Evolutionary conservation across 2,888 invertebrate species (phyloP).

Genomic region (Eretmocerus hayati): DNA sequence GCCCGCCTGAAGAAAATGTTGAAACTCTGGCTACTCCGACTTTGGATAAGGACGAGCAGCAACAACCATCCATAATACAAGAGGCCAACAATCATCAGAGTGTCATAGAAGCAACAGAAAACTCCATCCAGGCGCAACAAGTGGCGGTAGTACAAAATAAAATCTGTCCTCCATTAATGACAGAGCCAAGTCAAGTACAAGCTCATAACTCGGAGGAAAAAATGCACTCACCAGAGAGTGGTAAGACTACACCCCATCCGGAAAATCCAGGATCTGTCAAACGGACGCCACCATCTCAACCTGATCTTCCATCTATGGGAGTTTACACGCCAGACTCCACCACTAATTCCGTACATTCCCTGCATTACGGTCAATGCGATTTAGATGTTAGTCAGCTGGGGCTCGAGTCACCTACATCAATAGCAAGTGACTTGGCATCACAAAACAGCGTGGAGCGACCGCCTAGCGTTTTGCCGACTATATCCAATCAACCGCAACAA

Average conservation of each 20-base stretch:
- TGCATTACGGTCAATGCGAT: slow-evolving; percentile 74
- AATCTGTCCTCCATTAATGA: background rate
- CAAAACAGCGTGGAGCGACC: slow-evolving; percentile 64
- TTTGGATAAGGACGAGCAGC: slow-evolving; percentile 22
- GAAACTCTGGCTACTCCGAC: slow-evolving; percentile 22
- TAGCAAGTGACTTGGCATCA: slow-evolving; percentile 76
- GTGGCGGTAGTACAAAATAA: background rate
- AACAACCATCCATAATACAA: slow-evolving; percentile 23
- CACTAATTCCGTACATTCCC: slow-evolving; percentile 73
- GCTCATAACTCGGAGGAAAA: no score
- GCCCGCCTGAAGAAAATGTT: slow-evolving; percentile 19
- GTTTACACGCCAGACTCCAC: slow-evolving; percentile 82
- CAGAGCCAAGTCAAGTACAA: background rate
- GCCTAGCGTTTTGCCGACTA: slow-evolving; percentile 52
- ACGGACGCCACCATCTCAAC: slow-evolving; percentile 49
- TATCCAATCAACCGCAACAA: slow-evolving; percentile 28
- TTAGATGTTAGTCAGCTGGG: slow-evolving; percentile 77
- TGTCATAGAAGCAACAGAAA: slow-evolving; percentile 14
- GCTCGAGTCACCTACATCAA: slow-evolving; percentile 82
- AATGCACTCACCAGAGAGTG: slow-evolving; percentile 3
- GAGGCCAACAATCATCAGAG: slow-evolving; percentile 7
- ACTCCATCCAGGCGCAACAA: background rate
- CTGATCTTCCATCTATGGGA: slow-evolving; percentile 72
- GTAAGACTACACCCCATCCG: slow-evolving; percentile 45
- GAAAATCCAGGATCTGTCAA: slow-evolving; percentile 48